Base-by-base conservation (phyloP, 1,140 invertebrate species). In the Musca domestica region DNA sequence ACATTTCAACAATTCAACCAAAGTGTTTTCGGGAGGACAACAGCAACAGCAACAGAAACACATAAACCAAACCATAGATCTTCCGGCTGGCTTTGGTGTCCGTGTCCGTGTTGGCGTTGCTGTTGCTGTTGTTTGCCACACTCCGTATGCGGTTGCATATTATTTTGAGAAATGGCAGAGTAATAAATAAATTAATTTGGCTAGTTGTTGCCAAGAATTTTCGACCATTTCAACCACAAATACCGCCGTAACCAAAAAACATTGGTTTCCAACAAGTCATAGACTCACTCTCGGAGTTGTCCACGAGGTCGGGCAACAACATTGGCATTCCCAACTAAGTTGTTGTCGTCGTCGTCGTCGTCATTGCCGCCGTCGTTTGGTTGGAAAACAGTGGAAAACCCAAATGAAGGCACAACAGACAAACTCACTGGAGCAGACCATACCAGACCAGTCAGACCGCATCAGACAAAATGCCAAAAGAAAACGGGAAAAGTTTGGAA, bases 171-270 rank as follows among this genome's bases (percentile, higher is more conserved):
- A 61, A 61, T 61, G 56, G 56, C 20, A 61, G 56, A 61, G 56
- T 61, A 61, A 61, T 61, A 61, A 61, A 61, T 61, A 61, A 61
- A 61, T 61, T 61, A 61, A 61, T 61, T 61, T 61, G 56, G 56
- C 56, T 34, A 61, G 56, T 61, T 41, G 56, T 61, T 61, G 56
- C 56, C 56, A 61, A 61, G 56, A 61, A 61, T 19, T 61, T 61
- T 61, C 56, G 56, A 61, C 56, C 56, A 61, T 61, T 61, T 61
- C 19, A 61, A 34, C 56, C 56, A 61, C 56, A 61, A 61, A 61
- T 61, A 61, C 56, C 56, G 56, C 56, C 7, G 56, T 61, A 61
- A 61, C 56, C 56, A 61, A 61, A 34, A 30, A 61, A 61, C 56
- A 61, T 34, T 41, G 56, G 56, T 61, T 41, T 7, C 34, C 34